Base-by-base conservation (phyloP, 2,113 vertebrate genomes). In the Pseudonaja textilis region DNA sequence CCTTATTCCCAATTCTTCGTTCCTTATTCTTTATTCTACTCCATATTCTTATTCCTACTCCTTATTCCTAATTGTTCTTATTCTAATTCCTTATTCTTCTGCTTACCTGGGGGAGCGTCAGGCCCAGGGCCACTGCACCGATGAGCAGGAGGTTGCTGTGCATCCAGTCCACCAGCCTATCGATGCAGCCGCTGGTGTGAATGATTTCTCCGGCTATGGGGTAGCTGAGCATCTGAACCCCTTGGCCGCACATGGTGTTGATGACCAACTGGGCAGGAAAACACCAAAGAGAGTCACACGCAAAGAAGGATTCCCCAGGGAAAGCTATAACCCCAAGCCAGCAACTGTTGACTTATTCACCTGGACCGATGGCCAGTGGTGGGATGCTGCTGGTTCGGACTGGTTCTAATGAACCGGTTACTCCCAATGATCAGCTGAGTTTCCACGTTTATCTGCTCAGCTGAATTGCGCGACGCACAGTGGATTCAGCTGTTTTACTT, bases 201-300 rank as follows among this genome's bases (percentile, higher is more conserved):
- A 99, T 98, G 96, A 97, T 95, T 7, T 97, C 92, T 7, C 96
- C 96, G 18, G 98, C 99, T 74, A 97, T 92, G 18, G 94, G 6
- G 94, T 97, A 98, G 81, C 97, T 88, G 23, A 97, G 69, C 0
- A 95, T 90, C 96, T 99, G 99, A 98, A 98, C 98, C 4, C 97
- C 97, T 26, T 98, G 97, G 29, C 99, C 99, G 87, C 99, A 99
- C 99, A 99, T 98, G 91, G 99, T 99, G 96, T 99, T 99, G 96
- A 99, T 96, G n/a, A 99, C 98, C 0, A 26, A 91, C 99, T 98
- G 96, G 0, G 25, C 1, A 7, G 47, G 22, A 88, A 22, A 7
- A 3, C n/a, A 52, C 52, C 86, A 23, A 1, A 86, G 18, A 45
- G 26, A 54, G 42, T 88, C 90, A 56, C n/a, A 0, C 0, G 2